phyloP scores from a whole-genome alignment of 2,797 vertebrate genomes.

The Ambastaia sidthimunki region DNA sequence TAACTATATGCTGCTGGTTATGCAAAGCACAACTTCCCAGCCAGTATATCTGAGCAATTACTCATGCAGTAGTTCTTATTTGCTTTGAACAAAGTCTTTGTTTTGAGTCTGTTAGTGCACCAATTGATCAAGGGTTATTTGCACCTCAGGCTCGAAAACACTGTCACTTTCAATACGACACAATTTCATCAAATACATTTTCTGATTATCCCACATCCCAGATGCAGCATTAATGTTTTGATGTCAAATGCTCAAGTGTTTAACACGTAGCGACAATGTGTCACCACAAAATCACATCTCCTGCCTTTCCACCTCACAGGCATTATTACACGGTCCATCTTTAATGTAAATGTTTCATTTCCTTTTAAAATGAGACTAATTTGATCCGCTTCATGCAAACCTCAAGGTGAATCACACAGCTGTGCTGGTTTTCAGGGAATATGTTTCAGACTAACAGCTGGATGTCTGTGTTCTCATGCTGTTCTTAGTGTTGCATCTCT shows the following conservation, averaged over 20 bases:
- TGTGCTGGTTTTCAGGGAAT: conserved; percentile 2
- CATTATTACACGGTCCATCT: conserved; percentile 15
- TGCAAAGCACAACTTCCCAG: conserved; percentile 1
- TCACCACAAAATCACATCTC: conserved; percentile 27
- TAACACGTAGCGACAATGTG: background rate
- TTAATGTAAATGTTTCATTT: conserved; percentile 38
- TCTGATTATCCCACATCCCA: conserved; percentile 1
- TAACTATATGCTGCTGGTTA: background rate
- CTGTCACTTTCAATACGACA: conserved; percentile 23
- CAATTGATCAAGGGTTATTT: conserved; percentile 37
- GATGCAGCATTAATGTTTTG: conserved; percentile 27
- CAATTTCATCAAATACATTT: conserved; percentile 31
- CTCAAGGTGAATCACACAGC: conserved; percentile 49
- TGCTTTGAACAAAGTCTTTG: conserved; percentile 26
- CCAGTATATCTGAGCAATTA: conserved; percentile 1
- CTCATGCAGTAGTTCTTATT: conserved; percentile 8
- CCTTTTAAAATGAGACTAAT: conserved; percentile 31
- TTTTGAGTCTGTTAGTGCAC: conserved; percentile 32
- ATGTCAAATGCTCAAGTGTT: conserved; percentile 28
- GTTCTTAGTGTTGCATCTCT: background rate
- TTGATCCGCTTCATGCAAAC: background rate
- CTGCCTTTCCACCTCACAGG: conserved; percentile 44
- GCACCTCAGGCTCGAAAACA: conserved; percentile 15
- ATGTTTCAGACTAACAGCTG: conserved; percentile 23
- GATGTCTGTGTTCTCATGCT: conserved; percentile 8